phyloP scores from a whole-genome alignment of 2,888 invertebrate genomes.

The Polyommatus icarus region DNA sequence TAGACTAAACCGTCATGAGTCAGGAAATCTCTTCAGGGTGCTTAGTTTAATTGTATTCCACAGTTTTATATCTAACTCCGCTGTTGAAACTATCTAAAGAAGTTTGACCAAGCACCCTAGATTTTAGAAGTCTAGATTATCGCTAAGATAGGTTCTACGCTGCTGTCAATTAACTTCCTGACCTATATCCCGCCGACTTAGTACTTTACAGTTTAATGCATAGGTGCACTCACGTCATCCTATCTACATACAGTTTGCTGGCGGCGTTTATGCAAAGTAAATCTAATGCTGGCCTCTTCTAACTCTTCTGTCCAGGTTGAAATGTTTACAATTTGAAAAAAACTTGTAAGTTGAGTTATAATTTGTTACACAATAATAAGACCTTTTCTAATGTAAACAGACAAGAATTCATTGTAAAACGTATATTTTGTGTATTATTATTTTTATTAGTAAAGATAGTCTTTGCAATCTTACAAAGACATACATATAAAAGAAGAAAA shows the following conservation, averaged over 20 bases:
- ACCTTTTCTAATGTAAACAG: no score
- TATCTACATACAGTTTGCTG: neutral
- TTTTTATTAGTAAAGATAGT: no score
- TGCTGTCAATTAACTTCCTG: constrained; percentile 1
- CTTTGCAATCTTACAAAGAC: neutral
- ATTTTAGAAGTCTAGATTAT: neutral
- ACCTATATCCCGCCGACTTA: neutral
- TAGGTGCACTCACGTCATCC: neutral
- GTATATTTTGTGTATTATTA: no score
- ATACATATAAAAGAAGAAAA: neutral
- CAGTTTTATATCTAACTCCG: neutral
- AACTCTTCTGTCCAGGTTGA: no score
- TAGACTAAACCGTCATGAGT: no score
- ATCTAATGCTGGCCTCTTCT: no score
- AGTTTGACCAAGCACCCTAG: neutral
- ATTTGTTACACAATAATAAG: no score
- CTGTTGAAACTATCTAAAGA: neutral
- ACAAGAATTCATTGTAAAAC: no score
- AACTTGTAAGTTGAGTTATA: no score
- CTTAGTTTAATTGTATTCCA: no score
- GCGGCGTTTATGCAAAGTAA: neutral
- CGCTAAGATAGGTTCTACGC: neutral
- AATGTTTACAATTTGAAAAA: no score
- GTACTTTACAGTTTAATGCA: constrained; percentile 1
- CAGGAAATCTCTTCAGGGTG: no score